phyloP scores from a whole-genome alignment of 1,140 invertebrate genomes.

The Triops cancriformis region DNA sequence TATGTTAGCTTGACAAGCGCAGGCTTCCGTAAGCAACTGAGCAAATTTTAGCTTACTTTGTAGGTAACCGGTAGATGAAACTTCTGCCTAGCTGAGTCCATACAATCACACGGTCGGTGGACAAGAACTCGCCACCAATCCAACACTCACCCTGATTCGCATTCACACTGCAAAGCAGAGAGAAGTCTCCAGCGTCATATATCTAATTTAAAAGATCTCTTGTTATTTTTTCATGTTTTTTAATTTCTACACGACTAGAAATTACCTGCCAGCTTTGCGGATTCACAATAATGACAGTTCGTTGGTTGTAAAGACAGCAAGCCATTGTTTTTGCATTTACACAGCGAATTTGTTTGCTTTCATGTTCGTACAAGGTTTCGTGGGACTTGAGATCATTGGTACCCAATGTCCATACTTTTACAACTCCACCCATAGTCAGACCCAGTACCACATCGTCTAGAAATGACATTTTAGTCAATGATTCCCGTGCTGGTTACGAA shows the following conservation, averaged over 20 bases:
- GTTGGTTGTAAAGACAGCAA: conserved; percentile 89
- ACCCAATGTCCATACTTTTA: conserved; percentile 94
- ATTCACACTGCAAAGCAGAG: conserved; percentile 75
- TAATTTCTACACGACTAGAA: too few relatives aligned
- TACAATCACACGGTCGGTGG: conserved; percentile 77
- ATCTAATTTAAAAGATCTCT: conserved; percentile 53
- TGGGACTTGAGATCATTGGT: conserved; percentile 71
- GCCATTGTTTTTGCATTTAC: conserved; percentile 85
- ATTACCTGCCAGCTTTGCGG: conserved; percentile 94
- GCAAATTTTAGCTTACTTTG: conserved; percentile 61
- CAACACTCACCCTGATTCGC: conserved; percentile 69
- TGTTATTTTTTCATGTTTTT: background rate
- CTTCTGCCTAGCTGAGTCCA: conserved; percentile 92
- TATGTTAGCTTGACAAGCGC: background rate
- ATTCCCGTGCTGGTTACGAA: background rate
- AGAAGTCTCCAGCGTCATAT: conserved; percentile 85
- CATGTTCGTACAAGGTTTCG: conserved; percentile 89
- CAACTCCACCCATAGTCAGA: conserved; percentile 89
- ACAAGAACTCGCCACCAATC: conserved; percentile 89
- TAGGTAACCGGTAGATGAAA: conserved; percentile 87
- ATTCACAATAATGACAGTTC: conserved; percentile 92
- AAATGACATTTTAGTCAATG: conserved; percentile 29
- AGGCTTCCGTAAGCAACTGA: conserved; percentile 20
- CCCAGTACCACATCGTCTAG: conserved; percentile 93
- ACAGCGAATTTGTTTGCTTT: conserved; percentile 93